Base-by-base conservation (phyloP, 2,888 invertebrate species). In the Trichogramma evanescens region DNA sequence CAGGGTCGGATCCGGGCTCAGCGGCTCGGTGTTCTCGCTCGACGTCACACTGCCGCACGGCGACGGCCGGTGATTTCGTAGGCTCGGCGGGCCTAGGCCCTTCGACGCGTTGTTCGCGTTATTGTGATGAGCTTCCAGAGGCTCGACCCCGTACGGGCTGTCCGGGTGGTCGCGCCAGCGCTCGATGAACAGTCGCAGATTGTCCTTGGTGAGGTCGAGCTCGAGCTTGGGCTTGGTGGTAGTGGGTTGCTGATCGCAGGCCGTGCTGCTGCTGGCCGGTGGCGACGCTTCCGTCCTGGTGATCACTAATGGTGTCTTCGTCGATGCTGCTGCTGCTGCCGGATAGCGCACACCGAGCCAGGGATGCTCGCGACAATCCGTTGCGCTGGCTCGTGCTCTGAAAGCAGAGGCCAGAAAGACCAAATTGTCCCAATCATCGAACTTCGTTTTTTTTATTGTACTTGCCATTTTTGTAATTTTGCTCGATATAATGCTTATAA, bases 141-240 rank as follows among this genome's bases (percentile, higher is more conserved):
- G 26, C 72, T 91, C 91, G 73, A 92, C 88, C 13, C 88, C 83
- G 77, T 93, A 93, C 0, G 93, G 92, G 50, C 91, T 91, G 78
- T 91, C 89, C 0, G 91, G 91, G 75, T 92, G 91, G 70, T 92
- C 91, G 71, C 89, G 88, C 92, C 93, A 93, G 60, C 93, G 83
- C 72, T 91, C 92, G 55, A 93, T 92, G 79, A 93, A 93, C 70
- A 87, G 82, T 69, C 88, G 83, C 55, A 93, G 82, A 79, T 93
- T 92, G 76, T 91, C 91, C 82, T 93, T 92, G 65, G 91, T 84
- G 67, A 88, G 84, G 74, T 87, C 88, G 74, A 88, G 81, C 67
- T 83, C 83, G 65, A 82, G 41, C 7, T 39, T 45, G 3, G 56
- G 9, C 41, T 8, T 42, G 51, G 69, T 80, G 57, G 39, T 7